Conservation (phyloP, 2,113 vertebrate species). For the Halcyon malimbica region DNA sequence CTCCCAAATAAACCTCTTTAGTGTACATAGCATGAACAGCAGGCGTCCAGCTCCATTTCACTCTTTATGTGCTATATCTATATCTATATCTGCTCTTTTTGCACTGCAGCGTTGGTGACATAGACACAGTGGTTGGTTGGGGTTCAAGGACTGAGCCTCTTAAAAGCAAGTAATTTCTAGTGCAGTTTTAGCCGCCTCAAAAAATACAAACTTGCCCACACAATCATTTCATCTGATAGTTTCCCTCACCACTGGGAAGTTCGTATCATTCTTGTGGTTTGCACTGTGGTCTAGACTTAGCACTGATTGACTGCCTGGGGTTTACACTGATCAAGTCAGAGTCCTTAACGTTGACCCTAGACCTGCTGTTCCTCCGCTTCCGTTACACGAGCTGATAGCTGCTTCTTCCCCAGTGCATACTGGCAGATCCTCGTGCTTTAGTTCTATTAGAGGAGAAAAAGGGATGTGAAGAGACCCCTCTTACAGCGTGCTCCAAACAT, state of each 20-base stretch:
- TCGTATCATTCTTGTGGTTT: neutral
- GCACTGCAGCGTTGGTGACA: neutral
- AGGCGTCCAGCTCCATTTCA: neutral
- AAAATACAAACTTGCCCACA: neutral
- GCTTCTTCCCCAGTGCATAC: neutral
- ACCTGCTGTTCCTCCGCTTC: neutral
- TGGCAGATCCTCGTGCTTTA: neutral
- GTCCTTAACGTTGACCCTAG: neutral
- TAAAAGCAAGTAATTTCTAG: neutral
- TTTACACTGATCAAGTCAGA: neutral
- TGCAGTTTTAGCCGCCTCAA: neutral
- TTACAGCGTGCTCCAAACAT: neutral
- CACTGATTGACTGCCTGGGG: neutral
- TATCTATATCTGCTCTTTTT: neutral
- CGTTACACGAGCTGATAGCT: neutral
- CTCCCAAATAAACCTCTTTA: neutral
- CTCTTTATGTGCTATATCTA: neutral
- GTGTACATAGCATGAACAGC: neutral
- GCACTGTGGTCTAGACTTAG: neutral
- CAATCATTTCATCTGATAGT: neutral
- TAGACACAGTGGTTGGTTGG: accelerated
- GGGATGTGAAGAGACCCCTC: neutral
- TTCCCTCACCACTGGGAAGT: neutral
- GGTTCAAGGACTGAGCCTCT: neutral
- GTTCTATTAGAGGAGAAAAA: neutral